phyloP scores from a whole-genome alignment of 2,888 invertebrate species.

The Stegophylla sp. region DNA sequence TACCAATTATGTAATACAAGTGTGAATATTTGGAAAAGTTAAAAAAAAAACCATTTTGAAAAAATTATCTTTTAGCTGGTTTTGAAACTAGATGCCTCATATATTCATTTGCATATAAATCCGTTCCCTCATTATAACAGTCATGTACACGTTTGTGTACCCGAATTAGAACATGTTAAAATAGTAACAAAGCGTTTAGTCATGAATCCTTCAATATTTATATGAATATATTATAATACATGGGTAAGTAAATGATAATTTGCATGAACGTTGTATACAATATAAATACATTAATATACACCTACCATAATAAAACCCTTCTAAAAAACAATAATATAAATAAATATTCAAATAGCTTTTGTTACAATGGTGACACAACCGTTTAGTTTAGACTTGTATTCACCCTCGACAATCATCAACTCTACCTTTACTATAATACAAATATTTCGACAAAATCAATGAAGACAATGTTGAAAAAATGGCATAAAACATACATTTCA shows the following conservation, averaged over 20 bases:
- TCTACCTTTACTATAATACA: constrained; percentile 1
- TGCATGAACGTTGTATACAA: neutral
- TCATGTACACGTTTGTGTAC: neutral
- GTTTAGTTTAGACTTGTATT: neutral
- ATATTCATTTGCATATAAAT: no score
- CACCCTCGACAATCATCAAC: constrained; percentile 62
- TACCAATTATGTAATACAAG: no score
- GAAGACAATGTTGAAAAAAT: constrained; percentile 12
- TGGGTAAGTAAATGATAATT: neutral
- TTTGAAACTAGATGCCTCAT: no score
- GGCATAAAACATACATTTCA: no score
- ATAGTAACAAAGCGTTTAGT: neutral
- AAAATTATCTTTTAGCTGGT: no score
- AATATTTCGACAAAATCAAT: constrained; percentile 14
- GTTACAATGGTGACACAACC: neutral
- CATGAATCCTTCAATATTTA: neutral
- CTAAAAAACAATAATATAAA: neutral
- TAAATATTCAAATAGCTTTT: neutral
- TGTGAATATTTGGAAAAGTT: no score
- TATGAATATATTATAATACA: no score
- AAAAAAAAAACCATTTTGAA: no score
- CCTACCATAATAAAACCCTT: neutral
- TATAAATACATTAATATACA: no score
- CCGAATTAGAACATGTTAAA: neutral
- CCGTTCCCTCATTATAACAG: no score